phyloP scores from a whole-genome alignment of 2,797 vertebrate genomes.

The Cheirogaleus major region DNA sequence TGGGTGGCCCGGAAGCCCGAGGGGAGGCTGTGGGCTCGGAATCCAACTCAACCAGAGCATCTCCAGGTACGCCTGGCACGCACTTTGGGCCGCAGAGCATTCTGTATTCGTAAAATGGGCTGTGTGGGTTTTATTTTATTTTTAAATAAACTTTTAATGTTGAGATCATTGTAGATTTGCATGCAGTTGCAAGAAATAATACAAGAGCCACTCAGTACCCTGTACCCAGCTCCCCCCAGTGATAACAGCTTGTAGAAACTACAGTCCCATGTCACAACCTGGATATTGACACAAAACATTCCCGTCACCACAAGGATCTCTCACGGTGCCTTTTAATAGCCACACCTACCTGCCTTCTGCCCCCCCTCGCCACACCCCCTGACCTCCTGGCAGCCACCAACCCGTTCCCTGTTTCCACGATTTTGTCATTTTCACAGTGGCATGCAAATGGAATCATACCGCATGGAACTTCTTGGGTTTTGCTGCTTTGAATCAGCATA shows the following conservation, averaged over 20 bases:
- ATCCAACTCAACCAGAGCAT: fast-evolving
- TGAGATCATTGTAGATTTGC: background rate
- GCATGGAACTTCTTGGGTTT: too few species aligned
- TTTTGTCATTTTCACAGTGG: too few species aligned
- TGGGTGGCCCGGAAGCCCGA: background rate
- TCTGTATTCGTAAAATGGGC: background rate
- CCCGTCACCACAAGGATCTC: fast-evolving
- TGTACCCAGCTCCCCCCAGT: background rate
- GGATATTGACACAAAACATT: too few species aligned
- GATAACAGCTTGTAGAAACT: background rate
- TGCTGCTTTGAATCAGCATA: background rate
- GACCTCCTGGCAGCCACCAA: background rate
- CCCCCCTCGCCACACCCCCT: background rate
- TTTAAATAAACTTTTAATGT: background rate
- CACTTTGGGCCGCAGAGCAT: fast-evolving
- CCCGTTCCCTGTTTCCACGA: background rate
- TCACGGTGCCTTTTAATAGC: fast-evolving
- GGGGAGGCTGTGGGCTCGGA: background rate
- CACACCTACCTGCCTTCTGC: background rate
- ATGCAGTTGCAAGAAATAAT: background rate
- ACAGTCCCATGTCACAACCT: fast-evolving
- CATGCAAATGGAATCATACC: fast-evolving
- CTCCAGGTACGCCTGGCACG: fast-evolving
- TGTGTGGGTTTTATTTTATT: background rate
- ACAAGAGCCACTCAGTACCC: fast-evolving